A percentile compares a stretch with the other conserved stretches of the same genome.
Conservation (phyloP, 2,113 vertebrate genomes). For the Zosterops hypoxanthus region DNA sequence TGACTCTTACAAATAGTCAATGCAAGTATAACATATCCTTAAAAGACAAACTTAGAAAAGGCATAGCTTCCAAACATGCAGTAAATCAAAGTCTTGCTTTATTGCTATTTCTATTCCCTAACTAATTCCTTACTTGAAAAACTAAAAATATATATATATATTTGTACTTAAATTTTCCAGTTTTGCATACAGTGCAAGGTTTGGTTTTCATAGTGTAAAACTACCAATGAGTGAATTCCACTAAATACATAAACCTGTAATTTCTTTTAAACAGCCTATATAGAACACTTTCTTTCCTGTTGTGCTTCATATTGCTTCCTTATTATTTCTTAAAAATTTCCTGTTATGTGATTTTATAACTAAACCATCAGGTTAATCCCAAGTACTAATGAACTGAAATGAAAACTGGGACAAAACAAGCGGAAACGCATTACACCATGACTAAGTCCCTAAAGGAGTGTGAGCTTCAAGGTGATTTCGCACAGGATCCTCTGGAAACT, state of each 20-base stretch:
- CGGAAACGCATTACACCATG: background rate
- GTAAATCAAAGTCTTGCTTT: background rate
- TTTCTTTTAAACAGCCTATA: background rate
- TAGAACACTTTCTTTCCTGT: conserved; percentile 25
- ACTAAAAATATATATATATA: background rate
- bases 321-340: conserved; percentile 41
- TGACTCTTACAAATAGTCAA: background rate
- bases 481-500: background rate
- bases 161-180: background rate
- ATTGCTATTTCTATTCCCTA: background rate
- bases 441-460: background rate
- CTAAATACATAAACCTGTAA: background rate
- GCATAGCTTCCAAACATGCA: background rate
- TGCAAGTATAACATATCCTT: background rate
- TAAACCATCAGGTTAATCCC: conserved; percentile 39
- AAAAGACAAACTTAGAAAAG: background rate
- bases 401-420: conserved; percentile 22
- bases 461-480: background rate
- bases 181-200: background rate
- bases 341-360: conserved; percentile 24
- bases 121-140: background rate
- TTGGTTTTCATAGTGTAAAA: background rate
- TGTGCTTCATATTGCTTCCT: conserved; percentile 19
- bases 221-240: background rate
- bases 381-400: background rate